Evolutionary conservation across 1,140 invertebrate species (phyloP).

Genomic region (Phortica variegata): DNA sequence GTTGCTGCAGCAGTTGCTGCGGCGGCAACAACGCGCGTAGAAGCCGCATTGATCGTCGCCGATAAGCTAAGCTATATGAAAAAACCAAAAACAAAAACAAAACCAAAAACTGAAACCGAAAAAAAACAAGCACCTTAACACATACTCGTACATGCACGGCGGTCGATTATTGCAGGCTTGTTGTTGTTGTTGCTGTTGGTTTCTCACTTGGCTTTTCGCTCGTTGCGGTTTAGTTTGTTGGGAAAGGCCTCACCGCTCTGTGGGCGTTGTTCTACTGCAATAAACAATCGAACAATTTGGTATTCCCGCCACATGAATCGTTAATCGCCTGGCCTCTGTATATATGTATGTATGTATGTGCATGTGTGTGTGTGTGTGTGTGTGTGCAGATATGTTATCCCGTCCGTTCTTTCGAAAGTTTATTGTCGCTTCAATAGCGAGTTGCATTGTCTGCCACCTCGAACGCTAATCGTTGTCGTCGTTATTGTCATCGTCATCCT

Average conservation of each 20-base stretch:
- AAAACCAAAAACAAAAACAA: slow-evolving; percentile 26
- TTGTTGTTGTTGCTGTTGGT: slow-evolving; percentile 48
- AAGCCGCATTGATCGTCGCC: slow-evolving; percentile 42
- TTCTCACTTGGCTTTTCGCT: slow-evolving; percentile 38
- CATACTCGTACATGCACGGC: not conserved
- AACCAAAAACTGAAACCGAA: slow-evolving; percentile 12
- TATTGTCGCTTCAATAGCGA: slow-evolving; percentile 38
- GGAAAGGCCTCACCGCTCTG: slow-evolving; percentile 16
- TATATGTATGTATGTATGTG: not conserved
- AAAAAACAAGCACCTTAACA: not conserved
- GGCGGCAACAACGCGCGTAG: slow-evolving; percentile 20
- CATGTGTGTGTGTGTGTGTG: not conserved
- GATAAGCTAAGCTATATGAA: slow-evolving; percentile 45
- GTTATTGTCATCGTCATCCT: no score
- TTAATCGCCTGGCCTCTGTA: not conserved
- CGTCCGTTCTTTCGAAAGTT: slow-evolving; percentile 24
- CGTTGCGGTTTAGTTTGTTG: slow-evolving; percentile 5
- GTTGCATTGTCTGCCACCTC: slow-evolving; percentile 26
- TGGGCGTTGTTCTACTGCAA: slow-evolving; percentile 48
- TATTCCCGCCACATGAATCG: slow-evolving; percentile 12
- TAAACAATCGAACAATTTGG: slow-evolving; percentile 56
- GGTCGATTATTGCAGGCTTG: slow-evolving; percentile 41
- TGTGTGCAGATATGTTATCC: slow-evolving; percentile 17
- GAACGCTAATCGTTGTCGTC: slow-evolving; percentile 37
- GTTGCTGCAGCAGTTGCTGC: slow-evolving; percentile 24